A percentile compares a stretch with the other conserved stretches of the same genome.
Conservation (phyloP, 2,113 vertebrate genomes). For the Pundamilia nyererei region DNA sequence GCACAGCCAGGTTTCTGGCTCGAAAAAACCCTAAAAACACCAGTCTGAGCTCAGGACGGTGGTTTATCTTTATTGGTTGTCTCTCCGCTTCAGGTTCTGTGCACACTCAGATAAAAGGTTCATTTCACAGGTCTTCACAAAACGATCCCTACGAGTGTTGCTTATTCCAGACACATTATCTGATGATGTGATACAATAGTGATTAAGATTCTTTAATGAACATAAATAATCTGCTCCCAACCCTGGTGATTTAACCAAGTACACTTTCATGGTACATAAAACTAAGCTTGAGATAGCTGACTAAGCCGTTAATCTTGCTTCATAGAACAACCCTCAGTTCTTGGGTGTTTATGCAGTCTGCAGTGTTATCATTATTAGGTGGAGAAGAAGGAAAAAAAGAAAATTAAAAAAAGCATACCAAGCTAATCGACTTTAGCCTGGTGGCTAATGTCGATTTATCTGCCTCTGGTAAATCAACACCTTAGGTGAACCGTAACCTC, state of each 20-base stretch:
- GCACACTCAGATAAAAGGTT: background rate
- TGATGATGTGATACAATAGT: background rate
- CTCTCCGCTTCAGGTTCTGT: background rate
- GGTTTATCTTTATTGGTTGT: rapidly evolving
- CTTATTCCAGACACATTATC: background rate
- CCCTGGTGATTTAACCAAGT: background rate
- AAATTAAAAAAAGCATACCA: background rate
- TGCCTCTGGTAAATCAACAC: background rate
- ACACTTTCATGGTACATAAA: background rate
- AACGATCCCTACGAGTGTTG: rapidly evolving
- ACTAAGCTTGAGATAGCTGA: background rate
- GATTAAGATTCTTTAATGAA: background rate
- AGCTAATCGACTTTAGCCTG: background rate
- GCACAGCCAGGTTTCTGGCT: background rate
- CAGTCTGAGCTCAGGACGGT: rapidly evolving
- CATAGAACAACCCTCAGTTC: background rate
- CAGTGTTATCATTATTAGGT: background rate
- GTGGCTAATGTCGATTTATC: too few relatives aligned
- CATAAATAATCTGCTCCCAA: background rate
- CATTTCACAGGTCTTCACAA: background rate
- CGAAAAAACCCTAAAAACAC: background rate
- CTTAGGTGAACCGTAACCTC: background rate
- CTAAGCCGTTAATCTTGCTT: background rate
- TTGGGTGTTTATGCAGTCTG: background rate
- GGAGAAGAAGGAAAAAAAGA: background rate